Percentiles rank a stretch among this genome's conserved stretches.
Evolutionary conservation across 2,797 vertebrate species (phyloP).

Genomic region (Simalia tracyae): DNA sequence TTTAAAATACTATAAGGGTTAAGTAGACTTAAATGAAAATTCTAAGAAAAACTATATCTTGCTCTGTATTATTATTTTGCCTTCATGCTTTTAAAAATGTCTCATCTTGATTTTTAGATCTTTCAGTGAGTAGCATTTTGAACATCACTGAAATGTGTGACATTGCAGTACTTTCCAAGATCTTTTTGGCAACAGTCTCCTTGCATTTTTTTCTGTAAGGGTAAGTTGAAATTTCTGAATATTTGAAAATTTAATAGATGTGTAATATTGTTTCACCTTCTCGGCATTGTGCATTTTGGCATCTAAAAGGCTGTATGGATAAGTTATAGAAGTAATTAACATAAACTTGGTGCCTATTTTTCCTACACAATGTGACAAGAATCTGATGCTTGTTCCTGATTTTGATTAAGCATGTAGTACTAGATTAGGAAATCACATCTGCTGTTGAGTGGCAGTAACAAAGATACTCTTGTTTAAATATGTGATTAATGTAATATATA

Average conservation of each 20-base stretch:
- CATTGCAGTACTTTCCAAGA: constrained; percentile 48
- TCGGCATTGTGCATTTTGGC: background rate
- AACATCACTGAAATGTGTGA: constrained; percentile 63
- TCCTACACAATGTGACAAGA: no score
- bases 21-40: background rate
- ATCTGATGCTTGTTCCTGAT: background rate
- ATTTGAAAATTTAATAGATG: background rate
- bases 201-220: constrained; percentile 54
- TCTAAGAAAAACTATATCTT: background rate
- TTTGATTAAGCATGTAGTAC: background rate
- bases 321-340: background rate
- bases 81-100: constrained; percentile 32
- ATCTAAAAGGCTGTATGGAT: constrained; percentile 5
- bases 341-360: background rate
- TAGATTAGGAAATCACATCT: background rate
- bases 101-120: constrained; percentile 57
- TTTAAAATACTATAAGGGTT: background rate
- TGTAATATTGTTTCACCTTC: background rate
- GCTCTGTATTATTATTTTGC: background rate
- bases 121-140: constrained; percentile 62
- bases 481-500: background rate
- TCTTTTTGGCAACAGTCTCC: constrained; percentile 44
- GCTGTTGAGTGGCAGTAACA: background rate
- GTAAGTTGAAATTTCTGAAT: constrained; percentile 48
- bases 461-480: background rate